Conservation (phyloP, 1,140 invertebrate genomes). For the Ephestia elutella region DNA sequence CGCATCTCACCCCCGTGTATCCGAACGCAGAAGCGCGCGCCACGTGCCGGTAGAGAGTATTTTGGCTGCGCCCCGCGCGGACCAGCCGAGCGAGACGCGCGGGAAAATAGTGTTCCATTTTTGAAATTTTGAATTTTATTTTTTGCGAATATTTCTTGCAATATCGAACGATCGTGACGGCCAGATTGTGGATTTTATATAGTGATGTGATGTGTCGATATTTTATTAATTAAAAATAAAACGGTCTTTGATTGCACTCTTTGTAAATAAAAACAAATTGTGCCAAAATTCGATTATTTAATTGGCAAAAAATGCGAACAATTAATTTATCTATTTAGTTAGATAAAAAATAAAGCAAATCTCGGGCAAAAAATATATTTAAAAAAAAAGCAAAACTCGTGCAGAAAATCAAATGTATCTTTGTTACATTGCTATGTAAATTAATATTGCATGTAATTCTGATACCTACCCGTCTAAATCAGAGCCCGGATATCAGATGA, state of each 20-base stretch:
- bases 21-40: conserved; percentile 20
- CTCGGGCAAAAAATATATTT: no score
- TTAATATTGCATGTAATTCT: conserved; percentile 54
- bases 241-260: neutral
- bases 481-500: conserved; percentile 31
- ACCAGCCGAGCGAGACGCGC: conserved; percentile 24
- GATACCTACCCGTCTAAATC: conserved; percentile 39
- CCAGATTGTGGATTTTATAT: neutral
- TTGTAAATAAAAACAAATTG: neutral
- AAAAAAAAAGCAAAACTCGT: neutral
- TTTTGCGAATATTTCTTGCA: conserved; percentile 2
- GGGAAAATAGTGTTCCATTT: conserved; percentile 19
- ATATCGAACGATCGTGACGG: neutral
- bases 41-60: conserved; percentile 32
- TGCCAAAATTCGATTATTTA: neutral
- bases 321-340: no score
- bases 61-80: conserved; percentile 31
- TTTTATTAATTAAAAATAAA: neutral
- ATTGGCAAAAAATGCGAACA: no score
- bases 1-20: conserved; percentile 12
- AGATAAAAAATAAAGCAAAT: neutral
- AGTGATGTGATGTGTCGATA: conserved; percentile 16
- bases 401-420: neutral
- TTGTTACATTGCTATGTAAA: conserved; percentile 34
- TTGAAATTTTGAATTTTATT: conserved; percentile 18